Base-by-base conservation (phyloP, 2,797 vertebrate genomes). In the Oryzias dopingdopingensis region DNA sequence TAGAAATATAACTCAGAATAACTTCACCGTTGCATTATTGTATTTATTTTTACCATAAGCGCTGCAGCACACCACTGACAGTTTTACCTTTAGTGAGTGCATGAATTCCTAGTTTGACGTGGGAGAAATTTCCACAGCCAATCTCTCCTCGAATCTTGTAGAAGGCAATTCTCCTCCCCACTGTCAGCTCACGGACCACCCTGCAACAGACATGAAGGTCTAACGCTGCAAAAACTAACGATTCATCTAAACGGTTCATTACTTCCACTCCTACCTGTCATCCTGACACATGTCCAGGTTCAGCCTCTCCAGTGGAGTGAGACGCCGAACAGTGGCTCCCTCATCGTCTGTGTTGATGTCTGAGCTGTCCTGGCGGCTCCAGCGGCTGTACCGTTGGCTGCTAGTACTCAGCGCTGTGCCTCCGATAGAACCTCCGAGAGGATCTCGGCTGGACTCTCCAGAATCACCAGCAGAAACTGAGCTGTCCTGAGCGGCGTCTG, bases 61-160 rank as follows among this genome's bases (percentile, higher is more conserved):
- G 13, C 49, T 26, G 5, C 6, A 57, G 4, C 14, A 17, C 52
- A 57, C 45, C 4, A 45, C 17, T 44, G 0, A 17, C 1, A 57
- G 37, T 61, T 87, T 67, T 93, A 97, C 97, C 97, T 97, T 95
- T 98, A 44, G 94, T 97, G 63, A 99, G 89, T 23, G 95, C 93
- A 79, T 99, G 97, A 80, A 99, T 92, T 66, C 96, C 96, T 18
- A 98, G 92, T 72, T 97, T 99, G 78, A 99, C 97, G 67, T 97
- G 96, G 0, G 97, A 99, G 68, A 99, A 99, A 89, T 98, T 99
- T 23, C 97, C 97, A 40, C 93, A 95, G 68, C 97, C 97, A 3
- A 99, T 96, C 82, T 99, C 95, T 24, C 96, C 97, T 13, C 95
- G 92, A 65, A 99, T 88, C 76, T 95, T 93, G 77, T 99, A 99